Base-by-base conservation (phyloP, 2,113 vertebrate species). In the Hippocampus mohnikei region DNA sequence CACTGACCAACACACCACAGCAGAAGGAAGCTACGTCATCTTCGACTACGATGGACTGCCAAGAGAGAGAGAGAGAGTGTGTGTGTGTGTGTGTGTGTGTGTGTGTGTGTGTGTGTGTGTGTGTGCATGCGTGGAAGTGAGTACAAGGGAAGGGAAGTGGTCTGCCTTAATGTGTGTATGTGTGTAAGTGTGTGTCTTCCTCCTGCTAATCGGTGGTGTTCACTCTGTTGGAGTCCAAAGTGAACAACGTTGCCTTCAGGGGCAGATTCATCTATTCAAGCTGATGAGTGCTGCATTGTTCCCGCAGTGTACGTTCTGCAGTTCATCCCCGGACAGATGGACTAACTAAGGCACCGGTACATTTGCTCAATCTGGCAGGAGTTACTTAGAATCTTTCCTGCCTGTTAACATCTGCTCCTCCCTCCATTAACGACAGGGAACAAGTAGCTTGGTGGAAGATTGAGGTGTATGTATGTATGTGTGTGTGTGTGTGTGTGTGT, bases 351-450 rank as follows among this genome's bases (percentile, higher is more conserved):
- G 44, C 58, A 66, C 64, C 61, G 73, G 78, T 53, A 69, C 72
- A 87, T 89, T 91, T 90, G 85, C 89, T 90, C 89, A 88, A 89
- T 84, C 87, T 85, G 86, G 85, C 80, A 88, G 86, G 73, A 75
- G 66, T 77, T 78, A 85, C 72, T 77, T 79, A 72, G 89, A 91
- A 92, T 92, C 88, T 90, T n/a, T n/a, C n/a, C n/a, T n/a, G n/a
- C n/a, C n/a, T n/a, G n/a, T n/a, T n/a, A n/a, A n/a, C n/a, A n/a
- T n/a, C n/a, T n/a, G n/a, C n/a, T n/a, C n/a, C n/a, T n/a, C n/a
- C n/a, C n/a, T n/a, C n/a, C n/a, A n/a, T n/a, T n/a, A n/a, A n/a
- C n/a, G n/a, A n/a, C n/a, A n/a, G n/a, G n/a, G n/a, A n/a, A n/a
- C n/a, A n/a, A n/a, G n/a, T n/a, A n/a, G n/a, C n/a, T n/a, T n/a